These are phyloP conservation scores for Heliconius melpomene DNA, from an alignment of 1,140 invertebrate species.

Conservation along the genomic window DNA sequence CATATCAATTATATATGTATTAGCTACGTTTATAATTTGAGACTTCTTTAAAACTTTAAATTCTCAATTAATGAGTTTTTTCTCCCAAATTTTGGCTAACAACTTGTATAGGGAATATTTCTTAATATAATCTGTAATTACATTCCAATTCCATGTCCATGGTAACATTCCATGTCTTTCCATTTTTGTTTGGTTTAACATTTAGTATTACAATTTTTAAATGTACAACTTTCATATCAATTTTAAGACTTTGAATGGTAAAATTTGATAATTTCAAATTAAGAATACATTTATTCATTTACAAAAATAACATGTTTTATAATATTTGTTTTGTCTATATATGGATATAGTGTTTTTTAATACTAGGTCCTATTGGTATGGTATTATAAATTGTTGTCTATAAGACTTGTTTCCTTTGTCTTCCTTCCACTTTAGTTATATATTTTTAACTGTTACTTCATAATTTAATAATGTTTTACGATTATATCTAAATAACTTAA, in stretches of 20 bases:
- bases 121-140: neutral
- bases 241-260: neutral
- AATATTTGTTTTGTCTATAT: neutral
- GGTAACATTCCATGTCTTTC: neutral
- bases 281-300: too few species aligned
- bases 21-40: neutral
- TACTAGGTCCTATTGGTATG: neutral
- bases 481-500: neutral
- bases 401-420: conserved; percentile 38
- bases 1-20: neutral
- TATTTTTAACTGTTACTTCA: conserved; percentile 21
- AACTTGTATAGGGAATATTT: neutral
- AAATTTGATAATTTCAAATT: neutral
- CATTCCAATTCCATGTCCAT: neutral
- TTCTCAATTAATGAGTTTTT: neutral
- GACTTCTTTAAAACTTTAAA: neutral
- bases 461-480: neutral
- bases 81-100: neutral
- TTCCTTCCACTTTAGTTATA: conserved; percentile 25
- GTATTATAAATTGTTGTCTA: conserved; percentile 22
- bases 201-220: neutral
- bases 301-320: neutral
- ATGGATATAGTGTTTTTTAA: neutral
- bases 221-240: conserved; percentile 1
- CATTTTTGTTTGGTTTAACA: neutral